Evolutionary conservation across 2,113 vertebrate genomes (phyloP).

Genomic region (Globicephala melas): DNA sequence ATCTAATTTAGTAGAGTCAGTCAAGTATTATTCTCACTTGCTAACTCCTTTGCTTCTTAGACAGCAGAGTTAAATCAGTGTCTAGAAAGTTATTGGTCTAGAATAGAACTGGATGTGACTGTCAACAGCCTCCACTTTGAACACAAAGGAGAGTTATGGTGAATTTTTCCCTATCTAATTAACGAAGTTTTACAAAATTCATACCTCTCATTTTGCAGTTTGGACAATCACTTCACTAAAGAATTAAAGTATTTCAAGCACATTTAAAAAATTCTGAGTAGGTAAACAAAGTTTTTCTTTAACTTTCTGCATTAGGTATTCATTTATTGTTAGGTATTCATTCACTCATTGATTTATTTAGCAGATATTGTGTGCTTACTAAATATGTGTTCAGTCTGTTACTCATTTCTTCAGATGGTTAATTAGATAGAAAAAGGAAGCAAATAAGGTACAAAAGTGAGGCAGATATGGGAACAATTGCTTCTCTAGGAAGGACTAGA

Average conservation of each 20-base stretch:
- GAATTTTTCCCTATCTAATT: conserved; percentile 36
- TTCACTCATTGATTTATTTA: not conserved
- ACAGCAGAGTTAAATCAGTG: conserved; percentile 33
- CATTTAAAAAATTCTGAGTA: not conserved
- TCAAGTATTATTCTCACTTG: conserved; percentile 48
- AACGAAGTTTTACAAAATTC: conserved; percentile 38
- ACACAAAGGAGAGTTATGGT: conserved; percentile 45
- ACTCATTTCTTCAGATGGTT: not conserved
- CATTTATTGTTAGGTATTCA: not conserved
- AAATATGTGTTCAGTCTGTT: not conserved
- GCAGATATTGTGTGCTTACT: not conserved
- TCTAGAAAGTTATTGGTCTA: conserved; percentile 51
- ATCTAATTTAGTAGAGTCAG: conserved; percentile 68
- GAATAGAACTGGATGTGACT: not conserved
- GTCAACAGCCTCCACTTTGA: conserved; percentile 53
- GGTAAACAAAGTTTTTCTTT: not conserved
- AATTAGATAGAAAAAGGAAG: not conserved
- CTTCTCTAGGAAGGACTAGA: not conserved
- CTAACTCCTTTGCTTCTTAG: conserved; percentile 51
- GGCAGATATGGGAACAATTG: not conserved
- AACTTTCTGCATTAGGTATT: not conserved
- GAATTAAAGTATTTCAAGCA: not conserved
- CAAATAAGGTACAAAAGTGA: not conserved
- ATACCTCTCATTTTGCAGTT: not conserved
- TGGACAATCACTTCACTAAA: not conserved